Percentiles rank a stretch among this genome's conserved stretches.
Conservation (phyloP, 2,113 vertebrate species). For the Cranoglanis bouderius region DNA sequence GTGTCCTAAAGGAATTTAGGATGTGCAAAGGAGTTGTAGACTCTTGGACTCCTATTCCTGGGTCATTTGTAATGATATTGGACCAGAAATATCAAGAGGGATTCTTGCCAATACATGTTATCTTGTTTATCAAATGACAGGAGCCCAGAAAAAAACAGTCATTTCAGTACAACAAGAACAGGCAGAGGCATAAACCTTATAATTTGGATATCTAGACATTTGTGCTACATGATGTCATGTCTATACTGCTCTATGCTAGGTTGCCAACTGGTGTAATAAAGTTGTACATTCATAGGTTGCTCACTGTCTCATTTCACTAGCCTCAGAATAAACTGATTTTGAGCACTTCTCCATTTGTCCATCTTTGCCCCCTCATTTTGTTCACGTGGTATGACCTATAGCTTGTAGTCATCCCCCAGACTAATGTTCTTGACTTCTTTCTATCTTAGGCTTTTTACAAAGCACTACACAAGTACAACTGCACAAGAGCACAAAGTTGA, state of each 20-base stretch:
- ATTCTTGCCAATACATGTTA: neutral
- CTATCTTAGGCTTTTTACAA: neutral
- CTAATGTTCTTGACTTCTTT: neutral
- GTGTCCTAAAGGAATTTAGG: no score
- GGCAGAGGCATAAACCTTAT: neutral
- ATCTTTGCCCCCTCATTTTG: neutral
- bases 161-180: neutral
- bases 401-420: neutral
- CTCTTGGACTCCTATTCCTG: neutral
- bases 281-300: neutral
- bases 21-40: neutral
- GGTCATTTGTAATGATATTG: neutral
- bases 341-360: neutral
- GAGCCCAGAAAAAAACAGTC: neutral
- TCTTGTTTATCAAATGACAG: neutral
- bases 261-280: constrained; percentile 20
- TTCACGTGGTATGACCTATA: neutral
- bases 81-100: neutral
- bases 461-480: neutral
- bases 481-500: neutral
- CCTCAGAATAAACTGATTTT: constrained; percentile 1
- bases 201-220: neutral
- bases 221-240: constrained; percentile 20
- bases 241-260: neutral
- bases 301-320: neutral